Evolutionary conservation across 2,888 invertebrate genomes (phyloP), one percentile per base, ranked within the genome.

Genomic region (Pseudococcus viburni): DNA sequence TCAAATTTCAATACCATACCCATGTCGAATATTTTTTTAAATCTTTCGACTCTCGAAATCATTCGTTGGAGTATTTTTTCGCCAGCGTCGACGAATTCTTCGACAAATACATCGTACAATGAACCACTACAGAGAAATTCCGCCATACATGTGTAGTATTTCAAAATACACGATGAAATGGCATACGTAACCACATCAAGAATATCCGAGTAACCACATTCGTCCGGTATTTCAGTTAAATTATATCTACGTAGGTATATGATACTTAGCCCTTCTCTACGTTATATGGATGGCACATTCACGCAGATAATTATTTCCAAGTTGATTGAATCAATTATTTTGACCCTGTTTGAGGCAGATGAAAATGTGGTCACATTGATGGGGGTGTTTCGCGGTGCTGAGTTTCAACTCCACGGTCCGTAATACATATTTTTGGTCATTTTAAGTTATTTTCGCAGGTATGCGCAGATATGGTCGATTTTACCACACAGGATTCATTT

Each of bases 241-340:
- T 51, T 51, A 51, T 12, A 12, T 7, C 8, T 51, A 12, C 48
- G 48, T 51, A n/a, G n/a, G n/a, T n/a, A 51, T 51, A 15, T 12
- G 12, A 12, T 12, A 51, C 48, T 12, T 51, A 15, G 15, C 48
- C 19, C 1, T 33, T 33, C 26, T 64, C 19, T 7, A n/a, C 8
- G 9, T 2, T 64, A 19, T 0, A 2, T 2, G 5, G 15, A 17
- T 12, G 55, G 55, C n/a, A 17, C 55, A n/a, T 55, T 55, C 12
- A 22, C 64, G 64, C 7, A 64, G 64, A 22, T 64, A 64, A 64
- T 64, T 64, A 64, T 64, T 64, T 17, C n/a, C 64, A 9, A 19
- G 64, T 64, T 64, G 64, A 64, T 64, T 22, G 64, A 64, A 64
- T 64, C 64, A 64, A 64, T 64, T 64, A 64, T 64, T 64, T 64